Conservation (phyloP, 2,113 vertebrate genomes). For the Antigone vipio region DNA sequence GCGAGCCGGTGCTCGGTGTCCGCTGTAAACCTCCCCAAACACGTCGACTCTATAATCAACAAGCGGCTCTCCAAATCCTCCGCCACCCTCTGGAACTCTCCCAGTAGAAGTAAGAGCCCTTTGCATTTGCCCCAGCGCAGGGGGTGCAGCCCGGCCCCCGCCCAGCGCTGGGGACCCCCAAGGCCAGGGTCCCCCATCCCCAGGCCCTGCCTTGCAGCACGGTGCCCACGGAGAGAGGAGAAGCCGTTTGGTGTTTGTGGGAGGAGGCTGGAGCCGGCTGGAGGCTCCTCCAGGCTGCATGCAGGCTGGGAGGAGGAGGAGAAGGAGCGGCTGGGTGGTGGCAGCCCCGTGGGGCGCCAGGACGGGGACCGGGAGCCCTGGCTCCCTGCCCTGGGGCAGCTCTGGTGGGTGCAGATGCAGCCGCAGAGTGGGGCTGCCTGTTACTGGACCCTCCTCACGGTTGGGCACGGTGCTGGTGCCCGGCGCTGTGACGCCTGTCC, state of each 20-base stretch:
- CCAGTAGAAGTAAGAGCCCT: constrained; percentile 97
- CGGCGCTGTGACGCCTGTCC: neutral
- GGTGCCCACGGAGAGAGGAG: constrained; percentile 39
- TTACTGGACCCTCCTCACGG: accelerated
- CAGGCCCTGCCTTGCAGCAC: constrained; percentile 25
- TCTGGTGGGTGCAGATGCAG: neutral
- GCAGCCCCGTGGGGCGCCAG: neutral
- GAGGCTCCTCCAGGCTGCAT: neutral
- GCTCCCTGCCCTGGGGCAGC: neutral
- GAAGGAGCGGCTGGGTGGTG: neutral
- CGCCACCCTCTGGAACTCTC: constrained; percentile 98
- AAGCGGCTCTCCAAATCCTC: constrained; percentile 99
- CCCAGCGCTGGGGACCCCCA: constrained; percentile 17
- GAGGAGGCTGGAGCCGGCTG: constrained; percentile 1
- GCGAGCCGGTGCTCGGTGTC: constrained; percentile 97
- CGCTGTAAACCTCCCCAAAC: constrained; percentile 99
- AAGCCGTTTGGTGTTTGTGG: constrained; percentile 33
- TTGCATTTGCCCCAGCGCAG: constrained; percentile 52
- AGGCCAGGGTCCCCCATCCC: neutral
- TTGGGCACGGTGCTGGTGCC: neutral
- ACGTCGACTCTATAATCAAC: constrained; percentile 98
- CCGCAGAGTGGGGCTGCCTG: neutral
- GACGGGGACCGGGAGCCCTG: neutral
- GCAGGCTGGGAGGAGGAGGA: neutral
- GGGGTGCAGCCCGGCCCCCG: constrained; percentile 51